Evolutionary conservation across 2,888 invertebrate species (phyloP), one percentile per base, ranked within the genome.

Genomic region (Cryptocephalus primarius): DNA sequence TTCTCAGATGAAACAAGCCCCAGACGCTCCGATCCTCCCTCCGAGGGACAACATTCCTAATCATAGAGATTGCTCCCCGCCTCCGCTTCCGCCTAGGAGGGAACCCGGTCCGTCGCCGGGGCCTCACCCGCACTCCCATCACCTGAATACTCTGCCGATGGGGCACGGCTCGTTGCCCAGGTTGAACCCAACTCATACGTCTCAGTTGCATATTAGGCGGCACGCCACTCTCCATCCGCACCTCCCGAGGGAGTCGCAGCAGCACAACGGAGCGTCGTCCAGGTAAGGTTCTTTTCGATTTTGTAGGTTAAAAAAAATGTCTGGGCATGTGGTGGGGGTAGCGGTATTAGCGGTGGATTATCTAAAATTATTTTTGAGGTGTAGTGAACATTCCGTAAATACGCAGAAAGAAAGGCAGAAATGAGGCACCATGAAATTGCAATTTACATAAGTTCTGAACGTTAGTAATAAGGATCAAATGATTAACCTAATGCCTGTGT

Each of bases 11-110:
- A 75, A 76, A 56, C 82, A 80, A 68, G 79, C 79, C 45, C 80
- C 78, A 46, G 81, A 80, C 63, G 82, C 83, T 44, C 83, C 84
- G n/a, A 71, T 74, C 44, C 72, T 83, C 60, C 85, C 83, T 43
- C 83, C 82, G 8, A 73, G 83, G 48, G 83, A 83, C 62, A 73
- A 79, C 57, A 80, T 82, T 36, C 82, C 83, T 8, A 82, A 82
- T 4, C 46, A 45, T 9, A 39, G 47, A n/a, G 56, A 58, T 40
- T 43, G 73, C 79, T 63, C 64, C 2, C 69, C 70, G 4, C 69
- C 70, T 6, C 69, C 70, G 1, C 51, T 71, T 36, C 71, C 70
- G 1, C 68, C 70, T 4, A 52, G 70, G 12, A 57, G 68, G 14
- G 67, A 68, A 52, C 64, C 63, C 8, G 67, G 62, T 33, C 54